Base-by-base conservation (phyloP, 2,113 vertebrate species). In the Tragulus kanchil region DNA sequence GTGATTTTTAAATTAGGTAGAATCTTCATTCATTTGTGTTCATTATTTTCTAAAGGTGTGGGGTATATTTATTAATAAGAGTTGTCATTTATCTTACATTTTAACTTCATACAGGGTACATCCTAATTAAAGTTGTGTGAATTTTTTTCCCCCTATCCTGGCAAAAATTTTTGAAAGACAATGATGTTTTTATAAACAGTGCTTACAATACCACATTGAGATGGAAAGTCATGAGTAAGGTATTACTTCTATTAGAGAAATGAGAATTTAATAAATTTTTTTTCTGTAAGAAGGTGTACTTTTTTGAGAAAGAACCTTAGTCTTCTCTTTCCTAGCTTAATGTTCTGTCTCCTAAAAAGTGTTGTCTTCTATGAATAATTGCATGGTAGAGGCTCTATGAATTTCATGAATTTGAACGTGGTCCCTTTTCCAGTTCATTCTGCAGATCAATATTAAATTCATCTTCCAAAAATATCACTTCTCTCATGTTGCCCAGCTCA, bases 151-250 rank as follows among this genome's bases (percentile, higher is more conserved):
- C 5, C 52, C 50, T 31, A 69, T 89, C 73, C 28, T 8, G 59
- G 19, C 5, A 69, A 78, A 90, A 64, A 28, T 42, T 71, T 83
- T 94, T 77, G 59, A 92, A 54, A 94, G 42, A 84, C 48, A 87
- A 59, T 25, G 8, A 3, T 91, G 14, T 90, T 94, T 92, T 82
- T 77, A 84, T 93, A 77, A 91, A 73, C 85, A 77, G 21, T 92
- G 36, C 54, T 84, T 89, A 45, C 14, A 82, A 10, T 88, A 67
- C 64, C 54, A n/a, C 58, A 48, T 64, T n/a, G 77, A 93, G 56
- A 77, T 94, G 64, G 94, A 88, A 97, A 96, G 48, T 82, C 54
- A 64, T 15, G 48, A 14, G 9, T 89, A 82, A 90, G 19, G 19
- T 84, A 12, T 90, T 77, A 78, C 73, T 91, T 92, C 71, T 10